Conservation (phyloP, 2,888 invertebrate species). For the Cheilosia pagana region DNA sequence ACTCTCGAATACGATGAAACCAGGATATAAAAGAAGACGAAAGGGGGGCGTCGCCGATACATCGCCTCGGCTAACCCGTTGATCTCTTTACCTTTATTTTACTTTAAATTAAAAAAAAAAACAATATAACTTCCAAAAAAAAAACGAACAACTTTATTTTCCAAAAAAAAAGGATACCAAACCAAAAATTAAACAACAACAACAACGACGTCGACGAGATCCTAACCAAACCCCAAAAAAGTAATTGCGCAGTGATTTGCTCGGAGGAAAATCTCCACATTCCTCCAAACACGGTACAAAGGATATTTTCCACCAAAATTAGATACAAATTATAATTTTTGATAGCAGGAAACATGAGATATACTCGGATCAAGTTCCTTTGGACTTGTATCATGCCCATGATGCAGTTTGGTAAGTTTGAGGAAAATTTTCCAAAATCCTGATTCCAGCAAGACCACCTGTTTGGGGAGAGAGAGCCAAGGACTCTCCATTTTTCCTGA, state of each 20-base stretch:
- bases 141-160: slow-evolving; percentile 30
- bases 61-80: slow-evolving; percentile 78
- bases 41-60: slow-evolving; percentile 79
- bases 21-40: slow-evolving; percentile 81
- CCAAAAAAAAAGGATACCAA: slow-evolving; percentile 34
- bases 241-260: slow-evolving; percentile 71
- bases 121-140: slow-evolving; percentile 27
- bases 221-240: slow-evolving; percentile 58
- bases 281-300: slow-evolving; percentile 29
- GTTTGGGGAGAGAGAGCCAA: slow-evolving; percentile 64
- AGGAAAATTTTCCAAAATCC: background rate
- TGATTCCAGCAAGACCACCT: slow-evolving; percentile 53
- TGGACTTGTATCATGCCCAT: slow-evolving; percentile 41
- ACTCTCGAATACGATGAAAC: slow-evolving; percentile 79
- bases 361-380: slow-evolving; percentile 55
- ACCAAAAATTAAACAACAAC: slow-evolving; percentile 13
- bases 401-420: slow-evolving; percentile 57
- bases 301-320: slow-evolving; percentile 28
- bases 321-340: slow-evolving; percentile 22
- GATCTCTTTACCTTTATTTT: slow-evolving; percentile 13
- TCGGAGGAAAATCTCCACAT: slow-evolving; percentile 30
- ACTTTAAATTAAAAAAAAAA: slow-evolving; percentile 1
- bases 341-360: background rate
- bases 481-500: background rate
- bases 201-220: slow-evolving; percentile 50